Percentiles rank a stretch among this genome's conserved stretches.
phyloP scores from a whole-genome alignment of 2,113 vertebrate genomes.

The Phyllostomus discolor region DNA sequence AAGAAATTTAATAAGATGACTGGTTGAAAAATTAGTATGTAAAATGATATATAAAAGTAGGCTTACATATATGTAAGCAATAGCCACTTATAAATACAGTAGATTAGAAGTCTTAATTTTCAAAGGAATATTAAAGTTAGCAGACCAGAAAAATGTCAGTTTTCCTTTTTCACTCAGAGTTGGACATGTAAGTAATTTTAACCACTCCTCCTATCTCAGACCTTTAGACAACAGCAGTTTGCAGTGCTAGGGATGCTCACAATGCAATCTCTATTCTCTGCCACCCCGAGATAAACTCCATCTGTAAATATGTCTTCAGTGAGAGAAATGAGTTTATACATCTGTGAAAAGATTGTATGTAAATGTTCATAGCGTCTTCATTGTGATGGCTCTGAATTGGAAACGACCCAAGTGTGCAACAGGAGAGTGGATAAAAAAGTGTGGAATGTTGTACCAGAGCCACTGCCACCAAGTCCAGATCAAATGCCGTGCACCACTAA shows the following conservation, averaged over 20 bases:
- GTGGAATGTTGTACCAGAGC: no score
- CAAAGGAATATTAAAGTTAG: not conserved
- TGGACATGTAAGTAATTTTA: not conserved
- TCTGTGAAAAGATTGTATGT: not conserved
- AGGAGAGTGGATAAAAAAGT: not conserved
- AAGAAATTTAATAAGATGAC: not conserved
- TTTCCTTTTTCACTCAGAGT: not conserved
- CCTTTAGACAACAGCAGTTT: not conserved
- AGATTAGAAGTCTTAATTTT: not conserved
- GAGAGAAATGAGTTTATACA: not conserved
- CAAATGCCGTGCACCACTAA: no score
- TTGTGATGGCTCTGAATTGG: no score
- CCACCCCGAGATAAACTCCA: not conserved
- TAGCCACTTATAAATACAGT: not conserved
- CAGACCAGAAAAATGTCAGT: not conserved
- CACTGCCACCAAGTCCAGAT: no score
- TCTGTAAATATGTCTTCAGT: not conserved
- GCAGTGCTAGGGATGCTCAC: not conserved
- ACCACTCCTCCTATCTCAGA: accelerated
- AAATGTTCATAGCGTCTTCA: not conserved
- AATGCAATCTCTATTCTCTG: no score
- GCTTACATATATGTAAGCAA: no score
- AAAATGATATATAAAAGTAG: not conserved
- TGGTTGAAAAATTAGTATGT: not conserved
- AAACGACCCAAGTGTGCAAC: not conserved